Conservation (phyloP, 2,888 invertebrate genomes). For the Eudemis profundana region DNA sequence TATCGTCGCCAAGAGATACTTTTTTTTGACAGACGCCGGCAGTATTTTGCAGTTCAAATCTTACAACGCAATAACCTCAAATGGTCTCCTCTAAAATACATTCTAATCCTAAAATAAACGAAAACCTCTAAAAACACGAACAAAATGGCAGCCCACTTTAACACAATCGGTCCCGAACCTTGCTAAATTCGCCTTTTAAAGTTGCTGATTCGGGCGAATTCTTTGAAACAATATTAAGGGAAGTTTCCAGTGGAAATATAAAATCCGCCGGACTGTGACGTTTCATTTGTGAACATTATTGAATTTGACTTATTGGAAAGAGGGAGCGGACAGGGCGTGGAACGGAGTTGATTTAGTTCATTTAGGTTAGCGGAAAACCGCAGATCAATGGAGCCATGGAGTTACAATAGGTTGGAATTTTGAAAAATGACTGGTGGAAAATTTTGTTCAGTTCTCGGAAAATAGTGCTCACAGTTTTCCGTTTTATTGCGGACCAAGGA, state of each 20-base stretch:
- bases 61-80: not conserved
- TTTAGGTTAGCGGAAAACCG: not conserved
- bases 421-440: too few species aligned
- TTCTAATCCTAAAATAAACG: slow-evolving; percentile 16
- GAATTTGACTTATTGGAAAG: slow-evolving; percentile 79
- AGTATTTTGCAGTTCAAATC: too few species aligned
- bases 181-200: slow-evolving; percentile 38
- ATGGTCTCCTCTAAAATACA: not conserved
- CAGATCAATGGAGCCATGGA: not conserved
- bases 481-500: too few species aligned
- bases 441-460: not conserved
- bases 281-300: slow-evolving; percentile 79
- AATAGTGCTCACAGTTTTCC: too few species aligned
- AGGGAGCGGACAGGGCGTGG: slow-evolving; percentile 51
- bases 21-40: too few species aligned
- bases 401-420: not conserved
- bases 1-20: too few species aligned
- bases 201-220: slow-evolving; percentile 34
- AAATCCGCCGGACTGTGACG: slow-evolving; percentile 61
- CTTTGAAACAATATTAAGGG: slow-evolving; percentile 44
- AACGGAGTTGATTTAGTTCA: slow-evolving; percentile 38
- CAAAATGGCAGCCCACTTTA: not conserved
- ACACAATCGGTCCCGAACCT: not conserved
- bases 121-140: not conserved
- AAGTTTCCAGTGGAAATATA: slow-evolving; percentile 58